Base-by-base conservation (phyloP, 1,140 invertebrate genomes). In the Ylistrum balloti region DNA sequence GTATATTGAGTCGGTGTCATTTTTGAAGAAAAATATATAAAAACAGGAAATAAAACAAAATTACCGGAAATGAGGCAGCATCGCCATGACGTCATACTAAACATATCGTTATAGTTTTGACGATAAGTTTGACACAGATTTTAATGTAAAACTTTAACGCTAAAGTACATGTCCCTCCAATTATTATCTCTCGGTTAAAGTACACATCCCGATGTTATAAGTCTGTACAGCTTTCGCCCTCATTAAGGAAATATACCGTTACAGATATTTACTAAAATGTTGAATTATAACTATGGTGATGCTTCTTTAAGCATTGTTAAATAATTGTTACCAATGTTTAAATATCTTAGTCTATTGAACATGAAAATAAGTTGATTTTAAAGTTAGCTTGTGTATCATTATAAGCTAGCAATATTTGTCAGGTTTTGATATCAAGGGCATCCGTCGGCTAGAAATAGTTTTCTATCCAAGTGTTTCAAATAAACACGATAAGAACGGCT, bases 401-500 rank as follows among this genome's bases (percentile, higher is more conserved):
- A 38, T 38, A 38, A 48, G 45, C 45, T 20, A 48, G 15, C 45
- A 13, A 13, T 9, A 48, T 17, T 20, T 17, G 45, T 48, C 11
- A 10, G 20, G 20, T 20, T 3, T 48, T 48, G 45, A 48, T 2
- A 48, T 5, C 45, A 48, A 48, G 11, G 11, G 22, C 45, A 48
- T 20, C 11, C 2, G 56, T 74, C 28, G 1, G 56, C 5, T 74
- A 74, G 56, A 28, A 9, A 74, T 74, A n/a, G 56, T 28, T 74
- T 74, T 74, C 0, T 28, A 28, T 74, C 56, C 56, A 74, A 74
- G 56, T 28, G 35, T 5, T 38, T 13, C 7, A 74, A 28, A 74
- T 74, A n/a, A 74, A 74, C 56, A 74, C n/a, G 56, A 74, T 74
- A 74, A 74, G 56, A 74, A 74, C 41, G 17, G 41, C 41, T 45